Evolutionary conservation across 2,113 vertebrate species (phyloP), one percentile per base, ranked within the genome.

Genomic region (Peromyscus maniculatus): DNA sequence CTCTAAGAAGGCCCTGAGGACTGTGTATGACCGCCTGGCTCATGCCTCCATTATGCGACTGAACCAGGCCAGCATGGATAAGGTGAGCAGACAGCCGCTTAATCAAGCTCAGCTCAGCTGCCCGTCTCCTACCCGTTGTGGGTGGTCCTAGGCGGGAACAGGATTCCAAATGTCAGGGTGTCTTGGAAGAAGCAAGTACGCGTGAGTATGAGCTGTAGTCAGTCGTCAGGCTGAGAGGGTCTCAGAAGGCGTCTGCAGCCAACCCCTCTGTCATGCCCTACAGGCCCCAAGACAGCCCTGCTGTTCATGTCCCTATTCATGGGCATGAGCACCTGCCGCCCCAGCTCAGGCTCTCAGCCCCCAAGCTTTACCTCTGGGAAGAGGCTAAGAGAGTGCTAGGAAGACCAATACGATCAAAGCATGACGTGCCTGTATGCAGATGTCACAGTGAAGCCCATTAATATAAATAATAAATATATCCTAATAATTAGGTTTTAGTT

Each of bases 51-150:
- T 99, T 83, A 99, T 99, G 99, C 99, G 99, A 83, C 99, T 99
- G 80, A 99, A 99, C 98, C 99, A 99, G 97, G 99, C 99, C 43
- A 99, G 99, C 98, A 99, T 99, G 99, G 99, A 99, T 98, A 99
- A 99, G 99, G 99, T 99, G 98, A 93, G 97, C 86, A 87, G 59
- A 78, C 13, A 0, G 71, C 36, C 5, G 3, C 66, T 57, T 17
- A 19, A 33, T 49, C 72, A 36, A 36, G 46, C 19, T 64, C 0
- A 4, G 17, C 66, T 31, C 31, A 11, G 4, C 59, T 80, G 28
- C 75, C 2, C n/a, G 39, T 92, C 79, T 87, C 74, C n/a, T 46
- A 10, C 57, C 46, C 74, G 89, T 64, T 4, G 28, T 52, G 39
- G 36, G 75, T 92, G 52, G 69, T 39, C 57, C 8, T 39, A 7